These are phyloP conservation scores for Pristionchus exspectatus DNA, from an alignment of 2,888 invertebrate species.

Conservation along the genomic window DNA sequence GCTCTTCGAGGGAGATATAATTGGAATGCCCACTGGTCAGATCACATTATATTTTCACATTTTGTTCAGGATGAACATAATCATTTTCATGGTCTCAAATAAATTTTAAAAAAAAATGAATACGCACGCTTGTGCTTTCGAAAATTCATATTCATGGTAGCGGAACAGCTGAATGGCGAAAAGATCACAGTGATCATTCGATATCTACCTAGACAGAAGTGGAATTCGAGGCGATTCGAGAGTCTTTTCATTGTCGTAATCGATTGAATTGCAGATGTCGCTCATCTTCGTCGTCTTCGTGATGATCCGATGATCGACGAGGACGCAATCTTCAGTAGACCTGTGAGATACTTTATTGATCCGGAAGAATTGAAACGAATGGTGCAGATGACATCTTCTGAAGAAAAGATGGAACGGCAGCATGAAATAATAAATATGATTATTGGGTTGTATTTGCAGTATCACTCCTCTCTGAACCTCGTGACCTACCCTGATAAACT, in stretches of 20 bases:
- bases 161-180: too few relatives aligned
- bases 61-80: too few relatives aligned
- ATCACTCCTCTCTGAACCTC: slow-evolving; percentile 78
- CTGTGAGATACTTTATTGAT: slow-evolving; percentile 61
- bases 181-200: too few relatives aligned
- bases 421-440: too few relatives aligned
- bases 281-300: slow-evolving; percentile 61
- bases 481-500: slow-evolving; percentile 78
- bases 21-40: slow-evolving; percentile 74
- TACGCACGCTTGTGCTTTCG: too few relatives aligned
- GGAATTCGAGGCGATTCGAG: not conserved
- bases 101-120: too few relatives aligned
- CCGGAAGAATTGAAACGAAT: too few relatives aligned
- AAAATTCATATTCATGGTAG: not conserved
- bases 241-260: not conserved
- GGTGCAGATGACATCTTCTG: too few relatives aligned
- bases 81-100: too few relatives aligned
- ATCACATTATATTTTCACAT: slow-evolving; percentile 37
- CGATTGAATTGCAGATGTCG: not conserved
- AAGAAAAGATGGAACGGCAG: too few relatives aligned
- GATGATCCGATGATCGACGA: slow-evolving; percentile 67
- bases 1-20: slow-evolving; percentile 84
- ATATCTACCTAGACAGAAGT: too few relatives aligned
- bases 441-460: slow-evolving; percentile 69
- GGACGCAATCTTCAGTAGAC: slow-evolving; percentile 66